Evolutionary conservation across 2,888 invertebrate species (phyloP).

Genomic region (Byasa hedistus): DNA sequence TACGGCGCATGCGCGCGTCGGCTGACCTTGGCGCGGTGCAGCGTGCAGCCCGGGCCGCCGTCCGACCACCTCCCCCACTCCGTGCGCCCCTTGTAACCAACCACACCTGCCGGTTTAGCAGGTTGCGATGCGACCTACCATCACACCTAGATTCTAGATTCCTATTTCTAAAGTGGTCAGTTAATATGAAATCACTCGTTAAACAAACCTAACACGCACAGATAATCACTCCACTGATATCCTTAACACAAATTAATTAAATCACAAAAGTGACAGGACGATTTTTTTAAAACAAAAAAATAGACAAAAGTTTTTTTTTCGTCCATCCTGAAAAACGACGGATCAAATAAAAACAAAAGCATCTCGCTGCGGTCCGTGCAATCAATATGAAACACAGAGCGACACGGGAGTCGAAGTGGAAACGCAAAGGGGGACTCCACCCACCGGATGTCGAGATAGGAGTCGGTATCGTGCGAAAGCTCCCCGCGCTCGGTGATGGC

Average conservation of each 20-base stretch:
- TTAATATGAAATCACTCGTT: constrained; percentile 44
- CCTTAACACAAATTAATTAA: neutral
- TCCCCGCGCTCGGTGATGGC: constrained; percentile 37
- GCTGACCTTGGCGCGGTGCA: constrained; percentile 77
- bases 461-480: constrained; percentile 52
- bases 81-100: constrained; percentile 53
- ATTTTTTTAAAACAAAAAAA: too few species aligned
- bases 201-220: neutral
- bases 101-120: constrained; percentile 74
- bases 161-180: constrained; percentile 62
- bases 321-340: neutral
- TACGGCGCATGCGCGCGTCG: constrained; percentile 72
- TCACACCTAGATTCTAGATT: constrained; percentile 64
- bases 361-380: constrained; percentile 34
- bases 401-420: constrained; percentile 48
- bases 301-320: too few species aligned
- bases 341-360: constrained; percentile 1
- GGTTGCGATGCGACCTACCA: constrained; percentile 67
- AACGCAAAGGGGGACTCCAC: constrained; percentile 50
- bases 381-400: constrained; percentile 52
- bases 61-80: constrained; percentile 50
- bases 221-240: neutral
- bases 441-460: constrained; percentile 64
- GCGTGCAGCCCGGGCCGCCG: constrained; percentile 62
- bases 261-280: too few species aligned